Evolutionary conservation across 92 coral and sea anemone species (phyloP), one percentile per base, ranked within the genome.

Genomic region (Parazoanthus atlanticus): DNA sequence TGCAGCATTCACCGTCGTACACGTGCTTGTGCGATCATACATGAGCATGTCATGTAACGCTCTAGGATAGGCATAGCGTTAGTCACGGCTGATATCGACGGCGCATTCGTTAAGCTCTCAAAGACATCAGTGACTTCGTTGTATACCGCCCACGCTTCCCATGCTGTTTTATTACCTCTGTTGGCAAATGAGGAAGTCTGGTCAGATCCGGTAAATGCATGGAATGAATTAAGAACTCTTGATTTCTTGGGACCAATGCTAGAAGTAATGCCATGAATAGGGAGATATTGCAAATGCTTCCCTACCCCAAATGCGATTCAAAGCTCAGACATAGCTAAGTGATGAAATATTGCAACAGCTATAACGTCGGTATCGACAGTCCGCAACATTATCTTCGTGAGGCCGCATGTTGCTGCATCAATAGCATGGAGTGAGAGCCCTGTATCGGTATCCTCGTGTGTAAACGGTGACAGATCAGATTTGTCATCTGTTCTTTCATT

Each of bases 131-230:
- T 88, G 56, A 85, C 89, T 23, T 88, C 94, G 78, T 83, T 43
- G 85, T 64, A 93, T n/a, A 82, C 85, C 3, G 23, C 74, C 93
- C 94, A 94, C 0, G 85, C 92, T 38, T 89, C 90, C 93, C 96
- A 94, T 26, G 96, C 96, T 26, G 91, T 92, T 87, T 94, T 93
- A 80, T 94, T 92, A 66, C 94, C 94, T 36, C 21, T 47, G 77
- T 64, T 69, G 7, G 90, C 84, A 84, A 94, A 94, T 31, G 87
- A 82, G 40, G 93, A 90, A n/a, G 93, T 92, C 82, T 90, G 93
- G 43, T 90, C 96, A 74, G 89, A 92, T 11, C 94, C 94, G 77
- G 93, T 90, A 66, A 92, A 92, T 73, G 92, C 85, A 69, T 93
- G 95, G 74, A 93, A 89, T 15, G 79, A n/a, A n/a, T n/a, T 6